A percentile compares a stretch with the other conserved stretches of the same genome.
Conservation (phyloP, 2,113 vertebrate genomes). For the Grammomys dolichurus region DNA sequence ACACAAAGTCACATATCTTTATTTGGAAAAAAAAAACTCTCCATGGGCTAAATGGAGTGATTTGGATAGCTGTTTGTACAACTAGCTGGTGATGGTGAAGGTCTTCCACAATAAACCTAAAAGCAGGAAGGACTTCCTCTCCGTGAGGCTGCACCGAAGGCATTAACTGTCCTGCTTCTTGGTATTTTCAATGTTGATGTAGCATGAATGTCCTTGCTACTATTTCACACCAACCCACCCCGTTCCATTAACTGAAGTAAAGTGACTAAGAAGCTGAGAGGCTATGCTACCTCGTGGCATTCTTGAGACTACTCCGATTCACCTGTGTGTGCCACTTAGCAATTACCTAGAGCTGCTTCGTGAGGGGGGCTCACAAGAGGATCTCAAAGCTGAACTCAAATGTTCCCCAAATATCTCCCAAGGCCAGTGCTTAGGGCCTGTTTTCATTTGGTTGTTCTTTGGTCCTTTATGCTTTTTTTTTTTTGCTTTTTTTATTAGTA, state of each 20-base stretch:
- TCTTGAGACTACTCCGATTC: constrained; percentile 78
- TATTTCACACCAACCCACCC: not conserved
- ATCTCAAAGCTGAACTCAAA: constrained; percentile 83
- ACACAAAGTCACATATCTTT: constrained; percentile 86
- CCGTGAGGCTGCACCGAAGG: constrained; percentile 45
- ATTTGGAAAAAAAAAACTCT: constrained; percentile 67
- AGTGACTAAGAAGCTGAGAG: constrained; percentile 72
- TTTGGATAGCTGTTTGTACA: constrained; percentile 69
- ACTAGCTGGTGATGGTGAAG: not conserved
- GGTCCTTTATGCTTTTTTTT: not conserved
- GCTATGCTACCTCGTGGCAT: constrained; percentile 50
- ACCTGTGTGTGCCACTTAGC: constrained; percentile 77
- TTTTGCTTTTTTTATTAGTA: no score
- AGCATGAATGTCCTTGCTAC: not conserved
- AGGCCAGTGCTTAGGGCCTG: constrained; percentile 78
- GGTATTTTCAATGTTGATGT: not conserved
- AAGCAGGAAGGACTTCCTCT: constrained; percentile 30
- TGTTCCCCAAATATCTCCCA: constrained; percentile 81
- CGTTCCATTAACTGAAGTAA: constrained; percentile 36
- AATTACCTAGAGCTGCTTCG: constrained; percentile 78
- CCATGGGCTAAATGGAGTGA: constrained; percentile 70
- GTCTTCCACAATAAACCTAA: constrained; percentile 65
- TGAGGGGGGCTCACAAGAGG: constrained; percentile 82
- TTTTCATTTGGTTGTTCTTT: constrained; percentile 75
- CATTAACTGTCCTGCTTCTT: not conserved